Base-by-base conservation (phyloP, 1,140 invertebrate species). In the Drosophila funebris region DNA sequence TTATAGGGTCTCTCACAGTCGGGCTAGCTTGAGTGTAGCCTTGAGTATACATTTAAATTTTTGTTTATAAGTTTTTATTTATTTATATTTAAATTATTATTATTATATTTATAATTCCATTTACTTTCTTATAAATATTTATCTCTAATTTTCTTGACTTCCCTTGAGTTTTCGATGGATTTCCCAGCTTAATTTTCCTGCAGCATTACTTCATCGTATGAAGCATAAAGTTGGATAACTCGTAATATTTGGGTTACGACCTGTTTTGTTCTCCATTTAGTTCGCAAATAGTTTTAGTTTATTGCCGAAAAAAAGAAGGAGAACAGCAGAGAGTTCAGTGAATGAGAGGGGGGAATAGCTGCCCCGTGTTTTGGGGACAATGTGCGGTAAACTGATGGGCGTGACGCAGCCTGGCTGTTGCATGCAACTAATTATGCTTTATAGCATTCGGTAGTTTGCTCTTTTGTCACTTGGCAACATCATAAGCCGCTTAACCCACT, bases 401-500 rank as follows among this genome's bases (percentile, higher is more conserved):
- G 14, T 54, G 29, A 18, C 9, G 39, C 22, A 36, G 24, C 20
- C 13, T 31, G 66, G 57, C 62, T 76, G 62, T 80, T 71, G 67
- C 76, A 80, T 84, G 81, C 81, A 84, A 87, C 77, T 81, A 84
- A 87, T 84, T 84, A 84, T 84, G 76, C 73, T 85, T 81, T 81
- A 74, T 81, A 73, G 57, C 53, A 87, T 87, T 81, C 70, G 73
- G 61, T 87, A 78, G 82, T 77, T 87, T 81, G 81, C 81, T 77
- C 81, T 85, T 87, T 87, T 81, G 78, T 83, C 81, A 85, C 78
- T 85, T 77, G 67, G 78, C 74, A 87, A 87, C 81, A 85, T 74
- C 78, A 85, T 82, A 87, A 85, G 82, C 82, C 66, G 78, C 82
- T 85, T 85, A 85, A 75, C 81, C 82, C 81, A 78, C 82, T 73